Evolutionary conservation across 2,888 invertebrate genomes (phyloP), one percentile per base, ranked within the genome.

Genomic region (Liposcelis brunnea): DNA sequence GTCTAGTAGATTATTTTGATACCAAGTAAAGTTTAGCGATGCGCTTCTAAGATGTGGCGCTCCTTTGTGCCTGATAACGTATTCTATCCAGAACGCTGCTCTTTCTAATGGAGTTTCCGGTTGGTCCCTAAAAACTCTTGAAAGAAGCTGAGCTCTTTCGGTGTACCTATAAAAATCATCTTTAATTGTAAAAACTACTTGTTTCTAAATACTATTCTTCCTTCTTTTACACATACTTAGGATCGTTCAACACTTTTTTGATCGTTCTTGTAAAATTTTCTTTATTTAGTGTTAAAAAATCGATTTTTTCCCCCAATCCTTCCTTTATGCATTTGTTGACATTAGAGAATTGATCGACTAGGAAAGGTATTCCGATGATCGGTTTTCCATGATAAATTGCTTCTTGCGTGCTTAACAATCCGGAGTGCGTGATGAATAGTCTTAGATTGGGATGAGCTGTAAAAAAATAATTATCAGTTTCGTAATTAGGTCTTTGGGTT

Each of bases 21-120:
- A 60, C 51, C 65, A 61, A 2, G 58, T 57, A 48, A 69, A 54
- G 45, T 63, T 56, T 5, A 63, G 53, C 1, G 62, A 61, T 5
- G 61, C 54, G 0, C 66, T 65, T 47, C 63, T 63, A 19, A 67
- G 52, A 44, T 63, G 59, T 2, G 53, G 49, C 0, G 66, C 66
- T 1, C 65, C 65, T 2, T 61, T 58, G 50, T 68, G 60, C 35
- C 63, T 55, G 6, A 60, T 71, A 1, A 76, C 72, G 55, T 77
- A 71, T 55, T 80, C 77, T 18, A 75, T 68, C 79, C 77, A 80
- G 63, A 73, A 72, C 7, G 74, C 61, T 8, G 80, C 68, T 6
- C 71, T 71, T 16, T 71, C 69, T 19, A 75, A 61, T 0, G 77
- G 71, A 2, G 67, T 59, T 49, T 71, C 59, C 0, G 69, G 71